Base-by-base conservation (phyloP, 1,140 invertebrate species). In the Cardiocondyla obscurior region DNA sequence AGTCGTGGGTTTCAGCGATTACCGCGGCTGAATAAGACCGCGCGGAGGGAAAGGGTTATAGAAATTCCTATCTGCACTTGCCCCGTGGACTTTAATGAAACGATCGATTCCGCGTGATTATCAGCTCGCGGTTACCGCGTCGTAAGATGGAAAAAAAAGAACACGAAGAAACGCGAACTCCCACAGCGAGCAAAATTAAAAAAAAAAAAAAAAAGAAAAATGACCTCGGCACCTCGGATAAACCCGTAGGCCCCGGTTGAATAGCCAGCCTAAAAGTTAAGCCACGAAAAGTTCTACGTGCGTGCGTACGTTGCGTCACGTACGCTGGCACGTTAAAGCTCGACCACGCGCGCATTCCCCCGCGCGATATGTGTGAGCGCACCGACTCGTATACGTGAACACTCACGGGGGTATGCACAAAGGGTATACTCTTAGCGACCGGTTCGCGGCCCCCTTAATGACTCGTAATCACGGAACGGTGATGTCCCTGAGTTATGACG, bases 381-480 rank as follows among this genome's bases (percentile, higher is more conserved):
- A 62, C 25, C 2, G 22, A 0, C 46, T 3, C 42, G 46, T 28
- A 46, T 72, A 67, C 72, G 60, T 49, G 73, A 69, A 46, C 77
- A 49, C 46, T 28, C 22, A n/a, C 67, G 44, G 69, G 55, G 44
- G 42, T 85, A 83, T 82, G 79, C 76, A 82, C 89, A 90, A 89
- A 90, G 62, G 77, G 77, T 83, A 81, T 42, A 58, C 85, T 87
- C 81, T 87, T 87, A 84, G 87, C 88, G 89, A 90, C 90, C 89
- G 90, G 89, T 89, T 90, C 88, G 88, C 89, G 84, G 89, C 72
- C 81, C 58, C 72, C 89, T 89, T 90, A 90, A 90, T 90, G 90
- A 90, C 90, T 90, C 89, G 90, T 90, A 90, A 90, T 90, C 90
- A 90, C 89, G 88, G 70, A 89, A 90, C 86, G 86, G 65, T 90